phyloP scores from a whole-genome alignment of 2,888 invertebrate species.

The Thereva unica region DNA sequence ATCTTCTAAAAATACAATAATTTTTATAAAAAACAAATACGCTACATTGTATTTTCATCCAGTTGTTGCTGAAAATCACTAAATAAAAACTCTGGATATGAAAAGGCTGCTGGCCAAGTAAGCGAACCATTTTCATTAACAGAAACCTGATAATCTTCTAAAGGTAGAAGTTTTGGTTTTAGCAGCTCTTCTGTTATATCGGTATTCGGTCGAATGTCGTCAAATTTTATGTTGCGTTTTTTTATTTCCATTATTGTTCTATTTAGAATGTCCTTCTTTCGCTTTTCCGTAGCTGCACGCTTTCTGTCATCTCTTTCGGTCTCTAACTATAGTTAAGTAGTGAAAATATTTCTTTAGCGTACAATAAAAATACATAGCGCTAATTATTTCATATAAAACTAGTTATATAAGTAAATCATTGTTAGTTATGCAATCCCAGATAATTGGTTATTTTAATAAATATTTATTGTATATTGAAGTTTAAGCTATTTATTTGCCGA shows the following conservation, averaged over 20 bases:
- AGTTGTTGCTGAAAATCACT: conserved; percentile 87
- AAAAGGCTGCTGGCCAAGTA: conserved; percentile 84
- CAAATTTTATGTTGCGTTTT: conserved; percentile 61
- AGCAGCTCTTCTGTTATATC: conserved; percentile 60
- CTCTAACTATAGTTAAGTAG: conserved; percentile 44
- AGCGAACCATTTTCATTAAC: conserved; percentile 64
- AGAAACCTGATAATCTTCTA: conserved; percentile 67
- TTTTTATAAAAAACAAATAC: conserved; percentile 15
- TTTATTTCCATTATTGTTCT: conserved; percentile 59
- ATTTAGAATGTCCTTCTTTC: conserved; percentile 56
- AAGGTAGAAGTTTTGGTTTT: conserved; percentile 69
- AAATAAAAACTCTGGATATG: conserved; percentile 86
- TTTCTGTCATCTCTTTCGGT: conserved; percentile 58
- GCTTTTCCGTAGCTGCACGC: conserved; percentile 63
- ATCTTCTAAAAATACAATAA: conserved; percentile 15
- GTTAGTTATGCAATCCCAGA: too few species aligned
- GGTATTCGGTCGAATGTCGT: conserved; percentile 58
- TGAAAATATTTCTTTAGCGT: conserved; percentile 27
- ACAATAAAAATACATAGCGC: background rate
- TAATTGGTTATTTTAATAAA: too few species aligned
- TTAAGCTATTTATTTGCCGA: too few species aligned
- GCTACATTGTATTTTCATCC: conserved; percentile 70
- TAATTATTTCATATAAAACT: too few species aligned
- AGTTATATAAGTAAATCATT: too few species aligned
- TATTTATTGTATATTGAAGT: too few species aligned